Evolutionary conservation across 2,888 invertebrate species (phyloP), one percentile per base, ranked within the genome.

Genomic region (Polymixis flavicincta): DNA sequence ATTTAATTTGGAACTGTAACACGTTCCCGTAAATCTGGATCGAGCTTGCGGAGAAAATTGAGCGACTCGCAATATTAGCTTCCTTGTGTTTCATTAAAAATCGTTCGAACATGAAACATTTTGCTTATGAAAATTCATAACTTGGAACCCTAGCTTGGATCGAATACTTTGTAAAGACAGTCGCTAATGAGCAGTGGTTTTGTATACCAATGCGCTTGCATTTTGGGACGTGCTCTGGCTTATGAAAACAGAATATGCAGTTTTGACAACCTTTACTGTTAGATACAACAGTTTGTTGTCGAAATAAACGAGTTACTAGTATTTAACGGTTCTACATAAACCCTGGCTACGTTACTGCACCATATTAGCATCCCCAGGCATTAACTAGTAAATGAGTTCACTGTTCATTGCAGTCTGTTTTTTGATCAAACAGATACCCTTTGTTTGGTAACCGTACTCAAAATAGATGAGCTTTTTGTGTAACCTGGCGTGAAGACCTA

Each of bases 41-140:
- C 88, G 86, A 86, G 88, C 78, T 66, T 71, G 61, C 60, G 14
- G 74, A 83, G 85, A 82, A 89, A 91, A 91, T 91, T 89, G 86
- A 91, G 87, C 91, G 85, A 88, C 89, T 90, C 83, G 86, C 88
- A 87, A 85, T 90, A 92, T 92, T 91, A 91, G 87, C 84, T 81
- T 80, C 66, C 82, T 78, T 82, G 76, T 82, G 71, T 82, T 81
- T 82, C 77, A 78, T 68, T 61, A 77, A 71, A 78, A 74, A 70
- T 76, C 70, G 52, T 72, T 71, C 13, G 50, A 68, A 66, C 37
- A 73, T 64, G 60, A 75, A 82, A 83, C 63, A 75, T 67, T 76
- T 71, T 78, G 65, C 60, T 78, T 75, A 80, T 68, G 70, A 80
- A 75, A 78, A 76, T 84, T 74, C 55, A 75, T 71, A 65, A 68